Evolutionary conservation across 2,113 vertebrate genomes (phyloP), one percentile per base, ranked within the genome.

Genomic region (Macrotus californicus): DNA sequence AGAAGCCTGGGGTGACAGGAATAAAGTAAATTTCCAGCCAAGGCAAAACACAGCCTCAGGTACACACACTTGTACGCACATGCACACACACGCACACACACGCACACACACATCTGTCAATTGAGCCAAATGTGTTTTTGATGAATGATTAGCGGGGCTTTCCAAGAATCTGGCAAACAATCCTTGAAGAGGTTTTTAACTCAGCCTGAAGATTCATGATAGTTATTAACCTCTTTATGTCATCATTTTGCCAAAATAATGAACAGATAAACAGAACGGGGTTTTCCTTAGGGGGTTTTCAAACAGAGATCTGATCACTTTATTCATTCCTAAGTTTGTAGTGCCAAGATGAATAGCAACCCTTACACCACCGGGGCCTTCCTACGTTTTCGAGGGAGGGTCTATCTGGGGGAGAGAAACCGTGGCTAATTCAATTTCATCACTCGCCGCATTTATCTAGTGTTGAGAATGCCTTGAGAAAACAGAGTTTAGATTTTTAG

Each of bases 271-370:
- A 16, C 24, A 91, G 59, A 92, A 87, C 86, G 95, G 87, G 97
- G 50, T 59, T 97, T 97, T 97, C 81, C 81, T 94, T 93, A 70
- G 96, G 96, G 97, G n/a, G 2, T 96, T 97, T 95, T 77, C 84
- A 69, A 64, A 70, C 11, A 82, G 61, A 15, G 7, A 3, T 82
- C 21, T 91, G 88, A 73, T 94, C 39, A 59, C 19, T 80, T 77
- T 34, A 83, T 64, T 61, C 56, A n/a, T 46, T 12, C n/a, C 85
- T 86, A 48, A 67, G 39, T 43, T 81, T 79, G 61, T 24, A 31
- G 31, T 75, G 48, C 76, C 48, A 66, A 59, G 61, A 79, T 29
- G 87, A 90, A 81, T 2, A 94, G 19, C 39, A 34, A 5, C 5
- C 61, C 54, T 93, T 56, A 10, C 3, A 41, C 6, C 15, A 48